phyloP scores from a whole-genome alignment of 2,113 vertebrate species.

The Ursus arctos region DNA sequence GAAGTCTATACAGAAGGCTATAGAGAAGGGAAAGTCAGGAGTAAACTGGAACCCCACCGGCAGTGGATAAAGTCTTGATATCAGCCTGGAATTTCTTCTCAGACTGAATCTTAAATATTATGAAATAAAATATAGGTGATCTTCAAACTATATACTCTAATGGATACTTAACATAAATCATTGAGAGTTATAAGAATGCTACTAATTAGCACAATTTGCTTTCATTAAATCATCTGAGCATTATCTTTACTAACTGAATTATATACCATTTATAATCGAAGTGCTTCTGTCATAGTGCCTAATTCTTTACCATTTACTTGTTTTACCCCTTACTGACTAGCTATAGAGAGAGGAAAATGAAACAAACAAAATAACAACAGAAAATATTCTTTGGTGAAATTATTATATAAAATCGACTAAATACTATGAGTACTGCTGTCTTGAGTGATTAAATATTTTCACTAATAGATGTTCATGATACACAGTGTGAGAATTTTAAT shows the following conservation, averaged over 20 bases:
- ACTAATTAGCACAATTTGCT: background rate
- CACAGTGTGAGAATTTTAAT: no score
- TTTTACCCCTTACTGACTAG: background rate
- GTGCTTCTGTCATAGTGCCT: background rate
- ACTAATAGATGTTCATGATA: no score
- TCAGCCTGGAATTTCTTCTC: background rate
- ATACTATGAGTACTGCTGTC: no score
- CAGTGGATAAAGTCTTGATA: background rate
- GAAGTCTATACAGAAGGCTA: background rate
- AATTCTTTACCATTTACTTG: background rate
- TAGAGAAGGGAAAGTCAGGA: background rate
- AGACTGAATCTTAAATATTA: background rate
- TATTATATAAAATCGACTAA: background rate
- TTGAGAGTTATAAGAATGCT: background rate
- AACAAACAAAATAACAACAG: background rate
- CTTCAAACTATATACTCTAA: background rate
- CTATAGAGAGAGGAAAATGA: background rate
- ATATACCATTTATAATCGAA: background rate
- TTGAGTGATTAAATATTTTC: no score
- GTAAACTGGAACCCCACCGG: background rate
- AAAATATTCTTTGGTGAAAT: background rate
- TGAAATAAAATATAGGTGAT: background rate
- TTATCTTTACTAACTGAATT: background rate
- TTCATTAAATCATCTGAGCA: background rate
- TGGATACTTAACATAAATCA: background rate